Percentiles rank a stretch among this genome's conserved stretches.
These are phyloP conservation scores for Epsilonema sp. DNA, from an alignment of 2,888 invertebrate species.

Conservation along the genomic window DNA sequence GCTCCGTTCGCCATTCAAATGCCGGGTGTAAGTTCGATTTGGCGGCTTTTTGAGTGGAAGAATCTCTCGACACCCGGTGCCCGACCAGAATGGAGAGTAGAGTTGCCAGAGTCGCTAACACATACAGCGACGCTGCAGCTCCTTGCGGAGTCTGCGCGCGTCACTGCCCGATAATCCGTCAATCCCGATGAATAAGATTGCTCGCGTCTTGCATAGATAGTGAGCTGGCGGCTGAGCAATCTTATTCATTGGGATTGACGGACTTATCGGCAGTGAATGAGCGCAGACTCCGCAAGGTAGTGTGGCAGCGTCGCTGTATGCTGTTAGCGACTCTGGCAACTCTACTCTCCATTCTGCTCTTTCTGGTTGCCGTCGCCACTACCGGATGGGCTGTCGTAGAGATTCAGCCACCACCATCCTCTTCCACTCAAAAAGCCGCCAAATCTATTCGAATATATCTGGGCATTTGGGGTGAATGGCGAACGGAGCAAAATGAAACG, in stretches of 20 bases:
- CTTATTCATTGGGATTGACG: no score
- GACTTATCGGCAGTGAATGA: no score
- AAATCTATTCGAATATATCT: not conserved
- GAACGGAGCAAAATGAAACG: not conserved
- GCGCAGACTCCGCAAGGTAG: not conserved
- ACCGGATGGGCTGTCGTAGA: not conserved
- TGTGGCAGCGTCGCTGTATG: constrained; percentile 4
- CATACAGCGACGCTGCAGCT: constrained; percentile 3
- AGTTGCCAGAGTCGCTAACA: not conserved
- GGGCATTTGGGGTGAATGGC: constrained; percentile 6
- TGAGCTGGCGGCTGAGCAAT: no score
- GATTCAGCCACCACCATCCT: no score
- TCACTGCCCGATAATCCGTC: no score
- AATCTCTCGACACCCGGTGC: no score
- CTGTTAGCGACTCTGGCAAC: not conserved
- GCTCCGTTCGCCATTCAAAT: constrained; percentile 2
- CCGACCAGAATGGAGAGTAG: not conserved
- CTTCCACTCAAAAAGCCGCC: not conserved
- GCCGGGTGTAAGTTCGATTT: not conserved
- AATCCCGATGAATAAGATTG: no score
- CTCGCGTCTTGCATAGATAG: no score
- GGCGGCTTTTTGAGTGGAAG: not conserved
- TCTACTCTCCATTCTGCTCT: not conserved
- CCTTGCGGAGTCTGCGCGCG: not conserved
- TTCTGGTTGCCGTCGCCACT: not conserved